Evolutionary conservation across 2,888 invertebrate genomes (phyloP).

Genomic region (Plebejus argus): DNA sequence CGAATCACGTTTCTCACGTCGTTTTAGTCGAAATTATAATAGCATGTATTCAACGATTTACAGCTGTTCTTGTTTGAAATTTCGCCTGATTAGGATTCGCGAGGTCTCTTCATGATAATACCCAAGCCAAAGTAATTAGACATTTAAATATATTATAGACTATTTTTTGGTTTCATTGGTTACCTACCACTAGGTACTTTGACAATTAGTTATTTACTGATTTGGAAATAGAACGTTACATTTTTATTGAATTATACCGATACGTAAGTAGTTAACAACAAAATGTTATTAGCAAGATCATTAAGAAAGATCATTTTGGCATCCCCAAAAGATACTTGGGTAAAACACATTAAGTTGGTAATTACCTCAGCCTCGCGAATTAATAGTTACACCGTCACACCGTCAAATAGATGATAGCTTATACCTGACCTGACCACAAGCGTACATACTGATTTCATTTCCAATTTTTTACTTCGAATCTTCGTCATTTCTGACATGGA

Average conservation of each 20-base stretch:
- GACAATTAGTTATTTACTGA: too few relatives aligned
- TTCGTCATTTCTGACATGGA: constrained; percentile 81
- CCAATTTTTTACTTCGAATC: constrained; percentile 75
- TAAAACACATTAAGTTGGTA: background rate
- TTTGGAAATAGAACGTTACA: too few relatives aligned
- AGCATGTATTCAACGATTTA: background rate
- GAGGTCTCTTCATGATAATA: background rate
- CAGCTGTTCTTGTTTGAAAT: constrained; percentile 8
- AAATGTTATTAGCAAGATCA: background rate
- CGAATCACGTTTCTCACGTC: constrained; percentile 67
- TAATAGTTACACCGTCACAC: background rate
- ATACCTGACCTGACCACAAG: constrained; percentile 61
- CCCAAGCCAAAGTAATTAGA: background rate
- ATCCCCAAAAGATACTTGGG: background rate
- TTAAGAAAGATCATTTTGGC: background rate
- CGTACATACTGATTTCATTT: constrained; percentile 73
- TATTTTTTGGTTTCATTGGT: too few relatives aligned
- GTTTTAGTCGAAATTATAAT: constrained; percentile 46
- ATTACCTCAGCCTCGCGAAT: background rate
- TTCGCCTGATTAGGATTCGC: background rate
- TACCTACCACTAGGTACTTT: too few relatives aligned
- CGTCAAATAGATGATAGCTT: constrained; percentile 19
- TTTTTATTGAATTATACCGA: too few relatives aligned
- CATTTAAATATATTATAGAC: too few relatives aligned
- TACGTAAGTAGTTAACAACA: too few relatives aligned